Percentiles rank a stretch among this genome's conserved stretches.
These are phyloP conservation scores for Cranoglanis bouderius DNA, from an alignment of 2,113 vertebrate species.

Conservation along the genomic window DNA sequence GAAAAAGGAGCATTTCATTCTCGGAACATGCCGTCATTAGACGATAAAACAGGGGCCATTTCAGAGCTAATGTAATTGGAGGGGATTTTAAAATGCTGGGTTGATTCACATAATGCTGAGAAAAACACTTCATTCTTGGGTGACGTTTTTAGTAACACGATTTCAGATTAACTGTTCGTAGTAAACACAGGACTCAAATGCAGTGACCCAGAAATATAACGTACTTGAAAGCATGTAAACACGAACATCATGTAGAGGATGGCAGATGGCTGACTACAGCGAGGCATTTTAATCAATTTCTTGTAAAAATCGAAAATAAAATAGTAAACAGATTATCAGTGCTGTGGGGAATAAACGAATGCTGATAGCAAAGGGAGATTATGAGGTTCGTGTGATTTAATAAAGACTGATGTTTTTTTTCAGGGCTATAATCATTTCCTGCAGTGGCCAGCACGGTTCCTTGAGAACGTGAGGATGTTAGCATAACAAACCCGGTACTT, in stretches of 20 bases:
- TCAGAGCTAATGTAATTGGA: background rate
- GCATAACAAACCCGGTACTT: constrained; percentile 7
- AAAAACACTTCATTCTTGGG: constrained; percentile 5
- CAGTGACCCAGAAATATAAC: background rate
- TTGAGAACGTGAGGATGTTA: constrained; percentile 21
- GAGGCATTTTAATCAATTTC: background rate
- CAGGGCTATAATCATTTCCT: constrained; percentile 26
- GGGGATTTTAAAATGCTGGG: background rate
- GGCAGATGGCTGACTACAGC: constrained; percentile 16
- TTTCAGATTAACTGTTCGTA: background rate
- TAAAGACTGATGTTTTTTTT: constrained; percentile 27
- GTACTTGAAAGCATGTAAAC: background rate
- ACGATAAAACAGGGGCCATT: background rate
- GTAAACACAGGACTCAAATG: background rate
- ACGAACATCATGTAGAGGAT: background rate
- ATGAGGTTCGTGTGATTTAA: constrained; percentile 24
- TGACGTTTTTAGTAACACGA: background rate
- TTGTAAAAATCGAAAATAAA: background rate
- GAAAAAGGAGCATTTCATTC: constrained; percentile 15
- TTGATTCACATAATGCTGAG: background rate
- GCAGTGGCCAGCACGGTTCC: background rate
- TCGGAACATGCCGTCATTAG: background rate
- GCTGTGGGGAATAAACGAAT: constrained; percentile 6
- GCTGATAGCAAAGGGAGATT: constrained; percentile 21
- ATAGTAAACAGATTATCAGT: background rate